Conservation (phyloP, 2,113 vertebrate species). For the Melanerpes aurifrons region DNA sequence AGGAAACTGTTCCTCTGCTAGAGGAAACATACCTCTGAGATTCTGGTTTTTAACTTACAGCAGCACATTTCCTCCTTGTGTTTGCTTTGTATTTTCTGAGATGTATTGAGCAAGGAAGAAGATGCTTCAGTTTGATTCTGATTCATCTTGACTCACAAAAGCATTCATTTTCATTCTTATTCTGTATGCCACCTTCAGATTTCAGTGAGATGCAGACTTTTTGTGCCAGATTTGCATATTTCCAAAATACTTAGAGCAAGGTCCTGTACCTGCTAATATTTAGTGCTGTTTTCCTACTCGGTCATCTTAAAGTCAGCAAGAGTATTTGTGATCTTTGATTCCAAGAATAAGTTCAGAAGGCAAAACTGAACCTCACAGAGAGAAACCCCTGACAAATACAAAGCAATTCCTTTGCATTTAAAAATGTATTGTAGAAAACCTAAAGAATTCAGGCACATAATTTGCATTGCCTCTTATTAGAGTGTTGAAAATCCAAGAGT, state of each 20-base stretch:
- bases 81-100: background rate
- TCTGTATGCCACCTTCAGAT: background rate
- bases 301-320: background rate
- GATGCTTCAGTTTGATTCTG: constrained; percentile 10
- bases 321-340: background rate
- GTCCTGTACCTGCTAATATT: background rate
- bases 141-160: background rate
- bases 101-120: background rate
- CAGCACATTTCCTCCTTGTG: background rate
- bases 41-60: background rate
- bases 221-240: background rate
- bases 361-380: background rate
- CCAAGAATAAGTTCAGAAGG: background rate
- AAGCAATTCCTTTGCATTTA: background rate
- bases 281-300: background rate
- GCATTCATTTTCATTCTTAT: background rate
- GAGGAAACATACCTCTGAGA: background rate
- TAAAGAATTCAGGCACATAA: background rate
- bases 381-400: background rate
- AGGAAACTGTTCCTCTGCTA: background rate
- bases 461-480: background rate
- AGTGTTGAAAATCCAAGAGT: background rate
- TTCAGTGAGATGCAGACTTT: background rate
- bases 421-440: background rate
- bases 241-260: background rate